Base-by-base conservation (phyloP, 2,888 invertebrate genomes). In the Ichneumoninae sp. region DNA sequence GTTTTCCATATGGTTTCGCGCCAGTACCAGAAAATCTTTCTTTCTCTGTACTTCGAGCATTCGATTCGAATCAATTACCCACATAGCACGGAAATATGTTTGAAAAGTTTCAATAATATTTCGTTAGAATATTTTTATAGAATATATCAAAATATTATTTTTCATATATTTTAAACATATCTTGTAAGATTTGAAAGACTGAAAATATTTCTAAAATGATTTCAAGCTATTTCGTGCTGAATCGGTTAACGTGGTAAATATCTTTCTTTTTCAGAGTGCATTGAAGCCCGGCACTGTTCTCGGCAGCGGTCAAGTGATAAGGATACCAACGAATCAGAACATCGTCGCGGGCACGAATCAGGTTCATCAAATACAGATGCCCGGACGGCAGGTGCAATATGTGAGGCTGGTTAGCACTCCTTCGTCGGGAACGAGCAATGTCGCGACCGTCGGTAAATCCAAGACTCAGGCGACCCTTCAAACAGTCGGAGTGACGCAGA, bases 341-440 rank as follows among this genome's bases (percentile, higher is more conserved):
- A 93, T 91, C 90, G 91, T 92, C 89, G 87, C 92, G 91, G 92
- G 88, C 94, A 86, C 91, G 6, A 93, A 94, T 88, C 95, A 96
- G 91, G 93, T 96, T n/a, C 96, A 96, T 93, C 96, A 96, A 90
- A 96, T 97, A 84, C 96, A 96, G 92, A 95, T 96, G 83, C 96
- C 96, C 1, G 96, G 96, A 16, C 96, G 96, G 94, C 96, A 96
- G 87, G 95, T 97, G 84, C 97, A 97, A 90, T 97, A 96, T 91
- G 96, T 97, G 19, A 95, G 96, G 87, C 94, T 97, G 86, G 95
- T 97, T 44, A 95, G 96, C 66, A 95, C 95, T 71, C 91, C 94
- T 19, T 93, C 92, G 16, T 93, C 94, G 36, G 90, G 92, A 47
- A 91, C 94, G 71, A 91, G 92, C 52, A 92, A 93, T 80, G 93